Conservation (phyloP, 1,140 invertebrate genomes). For the Psix sp. region DNA sequence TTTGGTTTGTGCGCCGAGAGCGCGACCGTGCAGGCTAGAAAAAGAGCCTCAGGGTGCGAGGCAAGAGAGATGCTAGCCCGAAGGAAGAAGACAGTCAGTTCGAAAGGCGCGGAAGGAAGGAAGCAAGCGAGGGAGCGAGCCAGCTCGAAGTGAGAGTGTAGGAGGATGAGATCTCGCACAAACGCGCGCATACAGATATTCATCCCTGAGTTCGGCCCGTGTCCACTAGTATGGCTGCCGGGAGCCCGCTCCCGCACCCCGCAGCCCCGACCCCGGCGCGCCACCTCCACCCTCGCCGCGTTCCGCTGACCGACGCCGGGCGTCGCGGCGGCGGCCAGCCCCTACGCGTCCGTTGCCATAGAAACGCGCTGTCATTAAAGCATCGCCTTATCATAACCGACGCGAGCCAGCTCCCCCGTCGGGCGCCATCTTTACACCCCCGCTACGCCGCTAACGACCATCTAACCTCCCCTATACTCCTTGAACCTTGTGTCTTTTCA, state of each 20-base stretch:
- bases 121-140: conserved; percentile 5
- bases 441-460: conserved; percentile 60
- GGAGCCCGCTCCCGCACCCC: conserved; percentile 42
- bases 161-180: conserved; percentile 50
- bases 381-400: conserved; percentile 78
- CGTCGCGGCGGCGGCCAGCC: conserved; percentile 74
- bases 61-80: background rate
- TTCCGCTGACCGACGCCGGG: conserved; percentile 74
- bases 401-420: conserved; percentile 68
- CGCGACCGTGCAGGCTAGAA: conserved; percentile 44
- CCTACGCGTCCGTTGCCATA: conserved; percentile 73
- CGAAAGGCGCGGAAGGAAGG: conserved; percentile 2
- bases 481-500: conserved; percentile 43
- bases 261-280: conserved; percentile 21
- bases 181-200: conserved; percentile 68
- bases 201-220: conserved; percentile 70
- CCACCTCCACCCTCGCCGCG: conserved; percentile 40
- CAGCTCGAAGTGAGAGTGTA: conserved; percentile 20
- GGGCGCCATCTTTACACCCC: conserved; percentile 75
- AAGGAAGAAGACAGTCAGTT: background rate
- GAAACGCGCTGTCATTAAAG: conserved; percentile 77
- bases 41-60: conserved; percentile 21
- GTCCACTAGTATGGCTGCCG: conserved; percentile 75
- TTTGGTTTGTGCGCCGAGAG: conserved; percentile 26
- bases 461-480: conserved; percentile 54